Evolutionary conservation across 2,797 vertebrate species (phyloP), one percentile per base, ranked within the genome.

Genomic region (Halcyon badia): DNA sequence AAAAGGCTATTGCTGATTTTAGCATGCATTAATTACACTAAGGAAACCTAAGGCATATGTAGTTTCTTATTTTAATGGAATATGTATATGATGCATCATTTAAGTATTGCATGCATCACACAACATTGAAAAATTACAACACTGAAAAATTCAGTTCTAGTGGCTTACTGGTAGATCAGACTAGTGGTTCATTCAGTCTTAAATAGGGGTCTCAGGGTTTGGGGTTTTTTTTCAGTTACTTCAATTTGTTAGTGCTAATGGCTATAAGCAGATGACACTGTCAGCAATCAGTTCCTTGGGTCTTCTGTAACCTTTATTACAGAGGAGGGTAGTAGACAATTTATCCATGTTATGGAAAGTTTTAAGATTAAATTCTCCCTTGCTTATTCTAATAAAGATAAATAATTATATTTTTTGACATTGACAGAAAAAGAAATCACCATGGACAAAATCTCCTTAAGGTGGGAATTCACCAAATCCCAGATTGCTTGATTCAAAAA

Each of bases 1-100:
- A 86, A 94, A 97, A 90, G 56, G 48, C 57, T 91, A 97, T 97
- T 97, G 94, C 95, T 97, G 76, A 89, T 93, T 97, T 95, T 91
- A 77, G 64, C 76, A 84, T 70, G 79, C 76, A 84, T 95, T 95
- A 94, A 88, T 95, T 69, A 95, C 95, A 89, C 85, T 84, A 92
- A 96, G 94, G 93, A 92, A 95, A 93, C 87, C 78, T 87, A 76
- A 94, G 85, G 78, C 87, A 62, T 75, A 62, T 69, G 69, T 83
- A 25, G 65, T 83, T 91, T 31, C 49, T 95, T 86, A 56, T 48
- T 66, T 90, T 90, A 91, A 68, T 9, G 69, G 33, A 73, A 9
- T 60, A 44, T 39, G 25, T 48, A 86, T 70, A 83, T 3, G 6
- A 6, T 48, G 48, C 68, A 61, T 79, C n/a, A 58, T 44, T 41